phyloP scores from a whole-genome alignment of 2,797 vertebrate species.

The Pangasius larnaudii region DNA sequence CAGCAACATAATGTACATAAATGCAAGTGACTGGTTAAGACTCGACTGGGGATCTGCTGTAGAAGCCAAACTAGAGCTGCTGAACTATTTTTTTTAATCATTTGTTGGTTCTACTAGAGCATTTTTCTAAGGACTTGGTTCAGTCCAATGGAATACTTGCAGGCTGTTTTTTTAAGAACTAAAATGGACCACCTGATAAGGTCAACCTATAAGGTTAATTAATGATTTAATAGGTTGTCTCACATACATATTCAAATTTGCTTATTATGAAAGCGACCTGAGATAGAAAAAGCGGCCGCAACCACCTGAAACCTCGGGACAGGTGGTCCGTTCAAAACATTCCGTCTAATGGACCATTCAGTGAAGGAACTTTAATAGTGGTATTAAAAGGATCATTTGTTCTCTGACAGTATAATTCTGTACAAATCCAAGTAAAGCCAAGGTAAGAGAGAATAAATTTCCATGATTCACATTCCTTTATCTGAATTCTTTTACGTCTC shows the following conservation, averaged over 20 bases:
- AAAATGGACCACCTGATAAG: not conserved
- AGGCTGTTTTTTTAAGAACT: too few species aligned
- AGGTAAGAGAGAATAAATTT: constrained; percentile 20
- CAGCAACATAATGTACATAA: not conserved
- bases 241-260: constrained; percentile 26
- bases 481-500: constrained; percentile 11
- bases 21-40: not conserved
- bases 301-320: constrained; percentile 32
- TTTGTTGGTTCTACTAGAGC: not conserved
- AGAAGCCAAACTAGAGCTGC: not conserved
- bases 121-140: not conserved
- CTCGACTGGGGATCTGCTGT: not conserved
- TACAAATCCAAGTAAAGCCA: constrained; percentile 18
- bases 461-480: constrained; percentile 29
- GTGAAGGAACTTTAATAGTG: constrained; percentile 33
- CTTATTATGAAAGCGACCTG: constrained; percentile 48
- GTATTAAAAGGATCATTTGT: constrained; percentile 41
- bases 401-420: constrained; percentile 34
- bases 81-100: not conserved
- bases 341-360: constrained; percentile 49
- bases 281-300: constrained; percentile 12
- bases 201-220: not conserved
- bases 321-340: constrained; percentile 43
- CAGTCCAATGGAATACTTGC: not conserved
- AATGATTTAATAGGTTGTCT: not conserved